Conservation (phyloP, 2,797 vertebrate species). For the Threskiornis aethiopicus region DNA sequence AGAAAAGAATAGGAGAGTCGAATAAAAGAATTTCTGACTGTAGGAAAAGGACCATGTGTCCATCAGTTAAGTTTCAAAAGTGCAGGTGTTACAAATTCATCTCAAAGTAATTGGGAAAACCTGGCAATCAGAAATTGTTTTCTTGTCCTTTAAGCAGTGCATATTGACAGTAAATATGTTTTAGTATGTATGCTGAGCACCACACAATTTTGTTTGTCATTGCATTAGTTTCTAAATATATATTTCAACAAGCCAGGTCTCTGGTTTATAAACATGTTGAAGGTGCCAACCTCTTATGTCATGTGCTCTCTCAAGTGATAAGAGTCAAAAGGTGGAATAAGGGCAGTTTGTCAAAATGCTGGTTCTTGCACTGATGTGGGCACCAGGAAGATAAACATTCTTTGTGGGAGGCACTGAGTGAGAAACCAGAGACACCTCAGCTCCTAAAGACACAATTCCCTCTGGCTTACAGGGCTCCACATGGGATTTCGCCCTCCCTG, state of each 20-base stretch:
- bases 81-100: not conserved
- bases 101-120: not conserved
- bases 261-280: not conserved
- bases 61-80: not conserved
- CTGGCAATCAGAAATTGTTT: not conserved
- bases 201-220: not conserved
- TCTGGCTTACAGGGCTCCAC: not conserved
- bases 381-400: not conserved
- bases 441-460: not conserved
- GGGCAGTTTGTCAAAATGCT: not conserved
- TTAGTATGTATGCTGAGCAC: not conserved
- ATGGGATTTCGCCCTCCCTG: not conserved
- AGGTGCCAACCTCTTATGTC: not conserved
- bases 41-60: not conserved
- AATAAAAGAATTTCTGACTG: not conserved
- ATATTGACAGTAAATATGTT: not conserved
- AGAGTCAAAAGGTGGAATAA: not conserved
- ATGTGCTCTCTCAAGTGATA: not conserved
- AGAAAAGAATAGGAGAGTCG: slow-evolving; percentile 13
- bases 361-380: not conserved
- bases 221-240: not conserved
- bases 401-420: not conserved
- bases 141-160: not conserved
- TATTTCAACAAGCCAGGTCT: not conserved
- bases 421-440: not conserved